Evolutionary conservation across 2,888 invertebrate species (phyloP), one percentile per base, ranked within the genome.

Genomic region (Chironomus tentans): DNA sequence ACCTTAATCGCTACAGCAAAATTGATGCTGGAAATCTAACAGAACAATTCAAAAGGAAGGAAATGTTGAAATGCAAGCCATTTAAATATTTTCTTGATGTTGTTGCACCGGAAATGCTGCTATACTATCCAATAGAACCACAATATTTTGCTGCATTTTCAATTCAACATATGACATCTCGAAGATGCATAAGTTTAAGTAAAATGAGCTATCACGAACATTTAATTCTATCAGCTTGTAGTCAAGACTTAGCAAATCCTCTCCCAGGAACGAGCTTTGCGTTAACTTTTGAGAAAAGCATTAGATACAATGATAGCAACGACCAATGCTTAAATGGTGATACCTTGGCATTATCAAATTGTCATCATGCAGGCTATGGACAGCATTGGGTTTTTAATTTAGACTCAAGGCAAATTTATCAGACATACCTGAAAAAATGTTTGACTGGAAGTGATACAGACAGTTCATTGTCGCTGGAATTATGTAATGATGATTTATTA

Each of bases 11-110:
- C 1, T 71, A 71, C 12, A 21, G 21, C 13, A 56, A 56, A 15
- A 24, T 71, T n/a, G 71, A 71, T 56, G 56, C 71, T 10, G 71
- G 71, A 12, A 56, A 71, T 71, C 15, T 71, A 10, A 56, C 56
- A 22, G 21, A 56, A 38, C 71, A 50, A 10, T 28, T 56, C n/a
- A n/a, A 50, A 15, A 10, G 13, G 7, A 71, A 61, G 15, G 15
- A 50, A 28, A 21, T 18, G n/a, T 13, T 70, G 1, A 50, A 71
- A 6, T 71, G 71, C 61, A 71, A 71, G 12, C 71, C 71, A 2
- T 71, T 71, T n/a, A 21, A 61, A 71, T 71, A 71, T 61, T 71
- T n/a, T 15, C 28, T 71, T 5, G 71, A 71, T 18, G 28, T 5
- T 1, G 28, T 71, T 1, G 71, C 71, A 12, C 71, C 50, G 1